Evolutionary conservation across 2,797 vertebrate genomes (phyloP).

Genomic region (Protonibea diacanthus): DNA sequence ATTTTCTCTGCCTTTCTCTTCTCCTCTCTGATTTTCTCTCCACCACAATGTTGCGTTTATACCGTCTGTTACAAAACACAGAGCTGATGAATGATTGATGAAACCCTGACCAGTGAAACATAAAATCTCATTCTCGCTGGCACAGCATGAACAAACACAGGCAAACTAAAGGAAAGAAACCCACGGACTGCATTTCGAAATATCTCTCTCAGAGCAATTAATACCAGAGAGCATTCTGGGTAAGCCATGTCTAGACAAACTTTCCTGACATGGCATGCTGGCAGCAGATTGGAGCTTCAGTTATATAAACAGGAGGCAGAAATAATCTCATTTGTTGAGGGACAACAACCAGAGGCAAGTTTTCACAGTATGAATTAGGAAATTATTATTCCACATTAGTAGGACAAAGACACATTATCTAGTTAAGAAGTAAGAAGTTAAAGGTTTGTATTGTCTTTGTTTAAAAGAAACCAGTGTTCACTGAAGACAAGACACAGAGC

Average conservation of each 20-base stretch:
- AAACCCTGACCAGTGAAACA: constrained; percentile 47
- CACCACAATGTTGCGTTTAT: constrained; percentile 32
- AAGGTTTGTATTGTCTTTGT: background rate
- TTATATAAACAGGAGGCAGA: constrained; percentile 22
- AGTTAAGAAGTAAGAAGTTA: background rate
- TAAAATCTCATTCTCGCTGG: constrained; percentile 41
- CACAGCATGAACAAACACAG: constrained; percentile 36
- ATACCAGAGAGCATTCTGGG: constrained; percentile 37
- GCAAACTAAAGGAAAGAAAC: constrained; percentile 37
- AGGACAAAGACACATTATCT: background rate
- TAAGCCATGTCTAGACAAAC: constrained; percentile 41
- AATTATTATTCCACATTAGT: background rate
- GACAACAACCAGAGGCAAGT: background rate
- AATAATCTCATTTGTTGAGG: constrained; percentile 2
- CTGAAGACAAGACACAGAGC: background rate
- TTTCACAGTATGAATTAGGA: constrained; percentile 11
- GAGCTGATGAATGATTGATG: constrained; percentile 70
- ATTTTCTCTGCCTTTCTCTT: constrained; percentile 9
- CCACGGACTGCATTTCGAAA: constrained; percentile 46
- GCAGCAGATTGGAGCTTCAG: constrained; percentile 24
- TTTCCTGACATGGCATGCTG: constrained; percentile 25
- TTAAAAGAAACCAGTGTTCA: background rate
- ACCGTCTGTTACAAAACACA: constrained; percentile 47
- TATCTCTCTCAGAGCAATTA: constrained; percentile 31
- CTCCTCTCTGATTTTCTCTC: constrained; percentile 21